phyloP scores from a whole-genome alignment of 2,113 vertebrate species.

The Cephalopholis sonnerati region DNA sequence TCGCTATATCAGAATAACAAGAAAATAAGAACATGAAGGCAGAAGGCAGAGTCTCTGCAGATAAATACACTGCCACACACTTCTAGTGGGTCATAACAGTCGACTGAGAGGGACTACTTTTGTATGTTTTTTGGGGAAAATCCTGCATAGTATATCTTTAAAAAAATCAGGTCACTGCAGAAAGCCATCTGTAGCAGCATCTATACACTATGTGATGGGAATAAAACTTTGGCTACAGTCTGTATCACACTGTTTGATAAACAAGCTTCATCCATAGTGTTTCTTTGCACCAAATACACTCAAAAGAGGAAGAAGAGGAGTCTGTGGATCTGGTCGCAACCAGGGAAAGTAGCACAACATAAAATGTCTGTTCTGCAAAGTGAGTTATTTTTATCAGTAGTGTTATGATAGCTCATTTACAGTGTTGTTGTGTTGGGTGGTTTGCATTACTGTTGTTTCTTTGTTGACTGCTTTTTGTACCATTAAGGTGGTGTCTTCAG shows the following conservation, averaged over 20 bases:
- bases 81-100: too few species aligned
- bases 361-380: background rate
- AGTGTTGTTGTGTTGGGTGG: too few species aligned
- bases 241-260: background rate
- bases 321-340: background rate
- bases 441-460: background rate
- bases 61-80: too few species aligned
- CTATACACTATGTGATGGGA: background rate
- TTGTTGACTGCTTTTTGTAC: background rate
- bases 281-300: background rate
- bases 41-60: too few species aligned
- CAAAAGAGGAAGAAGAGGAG: background rate
- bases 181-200: background rate
- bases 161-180: background rate
- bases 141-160: too few species aligned
- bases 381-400: background rate
- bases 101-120: too few species aligned
- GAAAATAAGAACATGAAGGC: too few species aligned
- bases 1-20: too few species aligned
- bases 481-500: background rate
- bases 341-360: background rate
- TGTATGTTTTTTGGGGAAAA: too few species aligned
- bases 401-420: background rate
- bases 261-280: background rate
- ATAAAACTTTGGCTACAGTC: background rate